Percentiles rank a stretch among this genome's conserved stretches.
These are phyloP conservation scores for Anarsia innoxiella DNA, from an alignment of 2,888 invertebrate species.

Conservation along the genomic window DNA sequence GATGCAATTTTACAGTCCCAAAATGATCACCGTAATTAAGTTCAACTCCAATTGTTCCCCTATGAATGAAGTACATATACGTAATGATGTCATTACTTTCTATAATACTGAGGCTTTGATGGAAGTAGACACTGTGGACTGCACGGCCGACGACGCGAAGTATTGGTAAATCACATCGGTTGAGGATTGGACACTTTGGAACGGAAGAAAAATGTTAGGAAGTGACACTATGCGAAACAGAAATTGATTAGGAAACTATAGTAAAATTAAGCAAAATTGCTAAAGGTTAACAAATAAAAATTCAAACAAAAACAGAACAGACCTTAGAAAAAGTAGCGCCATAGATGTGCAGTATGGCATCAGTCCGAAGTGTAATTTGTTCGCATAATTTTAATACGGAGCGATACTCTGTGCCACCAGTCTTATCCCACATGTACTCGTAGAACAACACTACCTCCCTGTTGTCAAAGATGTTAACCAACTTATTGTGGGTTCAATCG, in stretches of 20 bases:
- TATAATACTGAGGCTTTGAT: background rate
- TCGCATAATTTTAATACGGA: conserved; percentile 50
- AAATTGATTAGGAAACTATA: background rate
- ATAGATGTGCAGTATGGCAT: conserved; percentile 51
- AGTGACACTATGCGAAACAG: background rate
- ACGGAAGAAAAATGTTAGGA: background rate
- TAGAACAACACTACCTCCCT: conserved; percentile 49
- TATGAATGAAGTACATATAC: conserved; percentile 1
- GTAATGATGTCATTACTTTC: background rate
- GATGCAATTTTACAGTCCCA: background rate
- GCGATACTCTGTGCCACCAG: conserved; percentile 49
- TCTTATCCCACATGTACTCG: conserved; percentile 52
- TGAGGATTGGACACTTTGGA: conserved; percentile 3
- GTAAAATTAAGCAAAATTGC: background rate
- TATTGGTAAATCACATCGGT: background rate
- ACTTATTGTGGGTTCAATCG: too few species aligned
- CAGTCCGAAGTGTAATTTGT: conserved; percentile 53
- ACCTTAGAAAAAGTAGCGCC: conserved; percentile 53
- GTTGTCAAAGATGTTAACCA: too few species aligned
- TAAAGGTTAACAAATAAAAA: background rate
- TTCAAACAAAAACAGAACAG: background rate
- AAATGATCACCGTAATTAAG: background rate
- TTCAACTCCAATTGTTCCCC: background rate
- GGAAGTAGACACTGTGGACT: background rate
- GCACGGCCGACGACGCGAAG: conserved; percentile 2